These are phyloP conservation scores for Gambusia affinis DNA, from an alignment of 2,113 vertebrate genomes.

Conservation along the genomic window DNA sequence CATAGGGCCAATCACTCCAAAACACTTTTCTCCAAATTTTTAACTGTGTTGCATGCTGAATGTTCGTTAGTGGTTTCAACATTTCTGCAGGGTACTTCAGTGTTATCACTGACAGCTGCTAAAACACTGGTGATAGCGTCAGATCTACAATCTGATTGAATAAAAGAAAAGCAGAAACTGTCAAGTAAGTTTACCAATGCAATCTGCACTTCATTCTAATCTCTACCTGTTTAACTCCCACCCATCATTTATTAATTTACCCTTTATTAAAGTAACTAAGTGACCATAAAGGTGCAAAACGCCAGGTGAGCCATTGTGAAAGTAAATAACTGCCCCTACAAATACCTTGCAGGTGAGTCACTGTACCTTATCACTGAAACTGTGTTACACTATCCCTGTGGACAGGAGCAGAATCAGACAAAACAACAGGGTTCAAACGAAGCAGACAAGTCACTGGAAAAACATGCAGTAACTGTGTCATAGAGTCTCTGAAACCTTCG, in stretches of 20 bases:
- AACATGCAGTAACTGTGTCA: background rate
- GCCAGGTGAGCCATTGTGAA: background rate
- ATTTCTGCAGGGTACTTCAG: background rate
- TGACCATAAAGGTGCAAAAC: background rate
- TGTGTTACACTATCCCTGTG: background rate
- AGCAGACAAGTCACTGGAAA: background rate
- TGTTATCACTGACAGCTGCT: too few species aligned
- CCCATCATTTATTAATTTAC: background rate
- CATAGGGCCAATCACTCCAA: background rate
- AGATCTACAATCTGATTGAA: too few species aligned
- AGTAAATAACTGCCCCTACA: slow-evolving; percentile 3
- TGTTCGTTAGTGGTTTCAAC: background rate
- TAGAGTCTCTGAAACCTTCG: accelerated
- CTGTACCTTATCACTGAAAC: slow-evolving; percentile 34
- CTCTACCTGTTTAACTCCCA: background rate
- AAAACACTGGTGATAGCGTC: too few species aligned
- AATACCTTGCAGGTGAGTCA: background rate
- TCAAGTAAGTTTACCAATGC: background rate
- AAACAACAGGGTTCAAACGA: background rate
- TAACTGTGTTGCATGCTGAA: background rate
- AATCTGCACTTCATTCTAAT: background rate
- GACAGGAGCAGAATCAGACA: slow-evolving; percentile 1
- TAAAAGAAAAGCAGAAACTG: too few species aligned
- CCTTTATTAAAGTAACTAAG: background rate
- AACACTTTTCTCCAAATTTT: background rate